A percentile compares a stretch with the other conserved stretches of the same genome.
Conservation (phyloP, 2,888 invertebrate genomes). For the Phoronis australis region DNA sequence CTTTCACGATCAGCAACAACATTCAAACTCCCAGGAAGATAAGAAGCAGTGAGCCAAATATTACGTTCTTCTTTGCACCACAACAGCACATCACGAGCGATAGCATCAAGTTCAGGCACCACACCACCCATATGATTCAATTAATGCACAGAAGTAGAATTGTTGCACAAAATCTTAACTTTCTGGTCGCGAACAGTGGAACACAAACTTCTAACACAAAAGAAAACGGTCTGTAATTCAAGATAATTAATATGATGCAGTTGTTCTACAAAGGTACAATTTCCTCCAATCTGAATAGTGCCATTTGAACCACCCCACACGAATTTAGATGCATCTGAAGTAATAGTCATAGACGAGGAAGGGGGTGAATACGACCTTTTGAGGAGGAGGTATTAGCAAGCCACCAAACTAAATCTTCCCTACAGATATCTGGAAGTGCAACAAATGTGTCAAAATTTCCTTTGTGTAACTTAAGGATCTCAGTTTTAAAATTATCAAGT, state of each 20-base stretch:
- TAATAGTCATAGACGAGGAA: constrained; percentile 1
- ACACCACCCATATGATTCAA: constrained; percentile 4
- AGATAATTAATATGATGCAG: constrained; percentile 1
- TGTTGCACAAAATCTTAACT: not conserved
- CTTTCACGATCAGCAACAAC: constrained; percentile 2
- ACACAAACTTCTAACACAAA: not conserved
- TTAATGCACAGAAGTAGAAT: constrained; percentile 1
- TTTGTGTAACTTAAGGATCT: not conserved
- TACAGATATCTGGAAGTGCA: not conserved
- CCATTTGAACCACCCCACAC: constrained; percentile 5
- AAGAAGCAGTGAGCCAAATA: constrained; percentile 1
- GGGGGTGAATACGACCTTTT: not conserved
- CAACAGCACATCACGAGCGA: constrained; percentile 2
- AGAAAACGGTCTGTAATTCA: not conserved
- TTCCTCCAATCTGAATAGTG: not conserved
- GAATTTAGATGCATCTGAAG: not conserved
- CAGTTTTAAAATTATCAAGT: constrained; percentile 2
- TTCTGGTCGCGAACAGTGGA: not conserved
- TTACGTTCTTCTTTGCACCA: constrained; percentile 4
- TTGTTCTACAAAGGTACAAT: not conserved
- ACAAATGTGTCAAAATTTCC: constrained; percentile 3
- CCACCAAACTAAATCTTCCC: constrained; percentile 5
- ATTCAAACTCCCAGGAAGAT: constrained; percentile 5
- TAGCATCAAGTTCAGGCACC: not conserved
- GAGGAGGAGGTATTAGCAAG: not conserved